Conservation (phyloP, 2,888 invertebrate genomes). For the Eristalinus sepulchralis region DNA sequence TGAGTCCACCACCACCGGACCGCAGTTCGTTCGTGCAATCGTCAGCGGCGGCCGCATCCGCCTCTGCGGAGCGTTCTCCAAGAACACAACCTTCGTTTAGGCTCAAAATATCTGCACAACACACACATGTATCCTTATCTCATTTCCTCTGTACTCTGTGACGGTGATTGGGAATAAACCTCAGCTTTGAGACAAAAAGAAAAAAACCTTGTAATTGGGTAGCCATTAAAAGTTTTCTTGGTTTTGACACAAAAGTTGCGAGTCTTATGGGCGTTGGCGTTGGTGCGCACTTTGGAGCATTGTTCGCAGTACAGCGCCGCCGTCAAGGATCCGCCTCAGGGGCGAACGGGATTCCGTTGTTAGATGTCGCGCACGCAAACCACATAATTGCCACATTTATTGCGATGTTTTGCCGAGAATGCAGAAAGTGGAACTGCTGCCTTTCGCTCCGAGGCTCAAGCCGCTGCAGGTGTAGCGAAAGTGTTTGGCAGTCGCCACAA, state of each 20-base stretch:
- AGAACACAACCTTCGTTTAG: conserved; percentile 86
- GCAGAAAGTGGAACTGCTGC: conserved; percentile 65
- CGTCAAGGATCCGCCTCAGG: conserved; percentile 26
- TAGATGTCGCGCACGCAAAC: conserved; percentile 46
- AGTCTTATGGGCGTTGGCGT: neutral
- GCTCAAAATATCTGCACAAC: neutral
- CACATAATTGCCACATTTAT: conserved; percentile 53
- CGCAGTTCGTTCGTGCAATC: conserved; percentile 83
- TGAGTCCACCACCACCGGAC: conserved; percentile 76
- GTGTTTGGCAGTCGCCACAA: conserved; percentile 32
- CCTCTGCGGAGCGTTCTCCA: conserved; percentile 90
- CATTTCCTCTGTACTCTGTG: conserved; percentile 42
- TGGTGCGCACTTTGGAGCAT: conserved; percentile 28
- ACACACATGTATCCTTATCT: conserved; percentile 13
- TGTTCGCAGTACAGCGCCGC: neutral
- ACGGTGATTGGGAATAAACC: conserved; percentile 64
- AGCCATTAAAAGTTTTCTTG: conserved; percentile 48
- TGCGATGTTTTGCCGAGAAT: conserved; percentile 39
- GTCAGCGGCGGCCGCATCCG: conserved; percentile 86
- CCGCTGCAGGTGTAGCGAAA: conserved; percentile 37
- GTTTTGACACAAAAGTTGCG: neutral
- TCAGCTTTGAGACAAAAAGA: conserved; percentile 52
- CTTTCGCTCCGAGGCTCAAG: conserved; percentile 1
- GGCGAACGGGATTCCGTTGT: neutral
- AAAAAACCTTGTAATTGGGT: conserved; percentile 30